phyloP scores from a whole-genome alignment of 2,888 invertebrate genomes.

The Allacma fusca region DNA sequence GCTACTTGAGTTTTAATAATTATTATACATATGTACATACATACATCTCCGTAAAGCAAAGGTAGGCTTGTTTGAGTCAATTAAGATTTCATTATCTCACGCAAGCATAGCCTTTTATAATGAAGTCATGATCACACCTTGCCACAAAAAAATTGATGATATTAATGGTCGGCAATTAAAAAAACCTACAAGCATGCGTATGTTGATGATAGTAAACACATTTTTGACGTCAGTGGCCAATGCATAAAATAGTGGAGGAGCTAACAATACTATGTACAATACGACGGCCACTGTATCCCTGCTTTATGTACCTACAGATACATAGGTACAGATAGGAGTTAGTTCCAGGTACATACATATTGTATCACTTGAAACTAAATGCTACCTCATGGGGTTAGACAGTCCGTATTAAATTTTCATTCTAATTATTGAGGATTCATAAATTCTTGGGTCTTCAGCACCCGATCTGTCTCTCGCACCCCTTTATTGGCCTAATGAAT shows the following conservation, averaged over 20 bases:
- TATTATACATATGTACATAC: no score
- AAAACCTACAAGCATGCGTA: neutral
- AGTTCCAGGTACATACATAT: no score
- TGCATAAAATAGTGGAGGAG: no score
- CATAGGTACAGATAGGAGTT: no score
- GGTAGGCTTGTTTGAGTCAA: conserved; percentile 7
- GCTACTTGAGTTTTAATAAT: no score
- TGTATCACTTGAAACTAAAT: no score
- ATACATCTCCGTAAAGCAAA: no score
- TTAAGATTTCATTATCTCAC: conserved; percentile 5
- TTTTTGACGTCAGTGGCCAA: no score
- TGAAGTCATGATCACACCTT: neutral
- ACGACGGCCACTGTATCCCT: no score
- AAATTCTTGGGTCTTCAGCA: conserved; percentile 19
- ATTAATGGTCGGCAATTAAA: neutral
- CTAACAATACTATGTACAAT: no score
- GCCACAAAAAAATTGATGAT: neutral
- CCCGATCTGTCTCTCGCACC: conserved; percentile 17
- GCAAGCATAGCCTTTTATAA: neutral
- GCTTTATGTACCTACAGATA: no score
- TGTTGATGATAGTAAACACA: neutral
- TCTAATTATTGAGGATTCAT: conserved; percentile 23
- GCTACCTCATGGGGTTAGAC: neutral
- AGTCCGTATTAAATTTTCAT: neutral
- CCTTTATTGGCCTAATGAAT: conserved; percentile 16